These are phyloP conservation scores for Amblyjoppa fuscipennis DNA, from an alignment of 2,888 invertebrate genomes.

Conservation along the genomic window DNA sequence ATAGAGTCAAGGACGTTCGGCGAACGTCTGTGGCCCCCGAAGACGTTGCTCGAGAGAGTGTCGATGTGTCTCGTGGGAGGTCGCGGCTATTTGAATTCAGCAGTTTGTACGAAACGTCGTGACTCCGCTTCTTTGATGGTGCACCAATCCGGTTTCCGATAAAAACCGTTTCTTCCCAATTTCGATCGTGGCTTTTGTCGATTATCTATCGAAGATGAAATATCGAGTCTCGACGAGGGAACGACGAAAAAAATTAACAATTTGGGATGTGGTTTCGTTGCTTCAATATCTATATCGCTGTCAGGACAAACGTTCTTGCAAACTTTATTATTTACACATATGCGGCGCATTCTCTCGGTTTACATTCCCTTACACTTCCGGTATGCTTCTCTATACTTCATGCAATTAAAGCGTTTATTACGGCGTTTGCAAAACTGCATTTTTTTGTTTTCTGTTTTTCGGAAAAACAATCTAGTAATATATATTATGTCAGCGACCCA, in stretches of 20 bases:
- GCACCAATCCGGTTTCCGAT: neutral
- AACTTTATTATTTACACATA: constrained; percentile 63
- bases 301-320: constrained; percentile 40
- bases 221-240: neutral
- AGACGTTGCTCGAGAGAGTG: constrained; percentile 14
- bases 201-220: neutral
- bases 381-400: constrained; percentile 31
- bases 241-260: neutral
- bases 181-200: neutral
- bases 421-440: constrained; percentile 10
- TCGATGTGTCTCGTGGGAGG: constrained; percentile 21
- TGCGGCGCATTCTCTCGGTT: constrained; percentile 47
- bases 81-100: constrained; percentile 37
- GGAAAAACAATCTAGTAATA: constrained; percentile 8
- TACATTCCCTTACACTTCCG: constrained; percentile 54
- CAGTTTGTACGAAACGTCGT: neutral
- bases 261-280: constrained; percentile 13
- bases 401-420: constrained; percentile 53
- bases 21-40: neutral
- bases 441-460: neutral
- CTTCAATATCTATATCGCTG: constrained; percentile 2
- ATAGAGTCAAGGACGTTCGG: constrained; percentile 51
- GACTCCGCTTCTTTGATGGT: neutral
- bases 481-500: neutral
- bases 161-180: neutral